Percentiles rank a stretch among this genome's conserved stretches.
These are phyloP conservation scores for Virgularia gustaviana DNA, from an alignment of 92 coral and sea anemone genomes.

Conservation along the genomic window DNA sequence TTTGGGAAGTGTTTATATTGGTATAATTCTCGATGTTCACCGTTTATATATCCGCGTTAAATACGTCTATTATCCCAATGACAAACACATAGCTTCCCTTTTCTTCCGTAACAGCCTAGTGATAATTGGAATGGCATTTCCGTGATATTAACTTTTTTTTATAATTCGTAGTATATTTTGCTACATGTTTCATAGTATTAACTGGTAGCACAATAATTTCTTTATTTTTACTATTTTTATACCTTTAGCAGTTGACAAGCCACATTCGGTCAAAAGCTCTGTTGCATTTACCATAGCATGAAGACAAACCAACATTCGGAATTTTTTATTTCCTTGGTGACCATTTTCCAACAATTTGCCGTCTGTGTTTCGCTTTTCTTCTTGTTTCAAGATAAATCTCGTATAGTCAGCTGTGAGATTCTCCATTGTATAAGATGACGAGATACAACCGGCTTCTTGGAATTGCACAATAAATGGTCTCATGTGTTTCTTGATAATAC, in stretches of 20 bases:
- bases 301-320: constrained; percentile 64
- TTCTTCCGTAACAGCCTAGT: too few relatives aligned
- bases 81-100: too few relatives aligned
- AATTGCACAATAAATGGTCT: constrained; percentile 64
- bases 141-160: too few relatives aligned
- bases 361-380: constrained; percentile 25
- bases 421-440: constrained; percentile 35
- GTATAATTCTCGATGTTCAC: too few relatives aligned
- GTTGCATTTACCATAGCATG: constrained; percentile 70
- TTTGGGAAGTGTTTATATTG: too few relatives aligned
- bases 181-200: too few relatives aligned
- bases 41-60: too few relatives aligned
- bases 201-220: too few relatives aligned
- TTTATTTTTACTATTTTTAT: too few relatives aligned
- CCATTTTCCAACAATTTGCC: constrained; percentile 19
- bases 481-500: constrained; percentile 50
- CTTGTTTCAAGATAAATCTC: constrained; percentile 76
- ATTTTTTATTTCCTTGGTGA: constrained; percentile 9
- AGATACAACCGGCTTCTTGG: constrained; percentile 62
- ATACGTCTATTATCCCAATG: too few relatives aligned
- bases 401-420: constrained; percentile 70
- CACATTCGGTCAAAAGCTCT: constrained; percentile 68
- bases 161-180: too few relatives aligned
- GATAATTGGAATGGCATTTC: too few relatives aligned
- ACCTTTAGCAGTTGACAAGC: constrained; percentile 78